phyloP scores from a whole-genome alignment of 2,797 vertebrate species.

The Oreortyx pictus region DNA sequence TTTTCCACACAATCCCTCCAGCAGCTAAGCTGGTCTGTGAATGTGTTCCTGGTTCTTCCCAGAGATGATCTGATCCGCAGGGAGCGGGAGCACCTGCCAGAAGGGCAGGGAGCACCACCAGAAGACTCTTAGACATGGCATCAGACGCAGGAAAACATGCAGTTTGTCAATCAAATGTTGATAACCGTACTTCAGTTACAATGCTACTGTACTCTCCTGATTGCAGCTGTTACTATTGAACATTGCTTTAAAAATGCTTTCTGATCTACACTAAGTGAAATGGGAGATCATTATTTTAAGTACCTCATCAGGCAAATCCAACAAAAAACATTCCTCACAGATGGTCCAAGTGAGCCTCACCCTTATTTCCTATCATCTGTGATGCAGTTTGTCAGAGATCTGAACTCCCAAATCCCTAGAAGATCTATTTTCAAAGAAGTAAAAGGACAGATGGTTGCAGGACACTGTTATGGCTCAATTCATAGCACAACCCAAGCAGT shows the following conservation, averaged over 20 bases:
- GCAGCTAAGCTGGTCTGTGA: not conserved
- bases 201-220: not conserved
- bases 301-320: not conserved
- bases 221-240: not conserved
- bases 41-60: not conserved
- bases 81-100: no score
- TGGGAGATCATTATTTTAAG: not conserved
- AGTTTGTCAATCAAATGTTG: not conserved
- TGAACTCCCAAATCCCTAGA: not conserved
- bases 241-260: not conserved
- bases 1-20: not conserved
- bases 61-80: not conserved
- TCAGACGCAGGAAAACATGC: not conserved
- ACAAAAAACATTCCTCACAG: not conserved
- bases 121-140: not conserved
- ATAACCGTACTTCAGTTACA: not conserved
- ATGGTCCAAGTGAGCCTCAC: not conserved
- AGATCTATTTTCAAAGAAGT: not conserved
- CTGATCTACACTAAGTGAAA: not conserved
- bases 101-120: not conserved
- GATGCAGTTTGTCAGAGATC: not conserved
- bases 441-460: not conserved
- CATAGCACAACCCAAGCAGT: not conserved
- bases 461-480: not conserved
- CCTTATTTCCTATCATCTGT: not conserved